A percentile compares a stretch with the other conserved stretches of the same genome.
Conservation (phyloP, 2,113 vertebrate genomes). For the Eulacestoma nigropectus region DNA sequence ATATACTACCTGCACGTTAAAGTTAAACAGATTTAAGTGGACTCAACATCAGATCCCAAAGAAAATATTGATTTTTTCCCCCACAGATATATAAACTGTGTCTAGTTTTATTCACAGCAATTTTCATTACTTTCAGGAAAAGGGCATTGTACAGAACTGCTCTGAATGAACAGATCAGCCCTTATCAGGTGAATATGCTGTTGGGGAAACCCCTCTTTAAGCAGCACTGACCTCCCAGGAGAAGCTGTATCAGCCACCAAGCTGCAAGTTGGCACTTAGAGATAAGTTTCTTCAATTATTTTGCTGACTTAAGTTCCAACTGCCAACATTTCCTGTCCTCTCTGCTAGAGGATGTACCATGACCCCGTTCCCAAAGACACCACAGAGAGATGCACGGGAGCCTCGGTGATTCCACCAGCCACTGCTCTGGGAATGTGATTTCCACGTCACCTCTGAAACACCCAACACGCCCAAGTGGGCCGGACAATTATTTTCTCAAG, state of each 20-base stretch:
- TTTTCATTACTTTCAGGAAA: neutral
- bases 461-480: neutral
- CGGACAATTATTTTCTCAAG: rapidly evolving
- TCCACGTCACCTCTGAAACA: neutral
- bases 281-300: neutral
- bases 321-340: neutral
- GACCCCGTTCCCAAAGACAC: neutral
- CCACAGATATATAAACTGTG: neutral
- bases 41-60: neutral
- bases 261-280: neutral
- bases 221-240: neutral
- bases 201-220: neutral
- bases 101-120: neutral
- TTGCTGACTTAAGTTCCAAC: neutral
- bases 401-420: neutral
- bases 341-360: neutral
- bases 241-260: neutral
- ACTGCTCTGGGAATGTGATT: neutral
- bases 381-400: neutral
- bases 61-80: neutral
- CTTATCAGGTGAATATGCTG: neutral
- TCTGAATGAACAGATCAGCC: neutral
- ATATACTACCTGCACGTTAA: neutral
- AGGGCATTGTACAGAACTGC: neutral
- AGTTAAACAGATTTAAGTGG: neutral